phyloP scores from a whole-genome alignment of 2,113 vertebrate genomes.

The Protobothrops mucrosquamatus region DNA sequence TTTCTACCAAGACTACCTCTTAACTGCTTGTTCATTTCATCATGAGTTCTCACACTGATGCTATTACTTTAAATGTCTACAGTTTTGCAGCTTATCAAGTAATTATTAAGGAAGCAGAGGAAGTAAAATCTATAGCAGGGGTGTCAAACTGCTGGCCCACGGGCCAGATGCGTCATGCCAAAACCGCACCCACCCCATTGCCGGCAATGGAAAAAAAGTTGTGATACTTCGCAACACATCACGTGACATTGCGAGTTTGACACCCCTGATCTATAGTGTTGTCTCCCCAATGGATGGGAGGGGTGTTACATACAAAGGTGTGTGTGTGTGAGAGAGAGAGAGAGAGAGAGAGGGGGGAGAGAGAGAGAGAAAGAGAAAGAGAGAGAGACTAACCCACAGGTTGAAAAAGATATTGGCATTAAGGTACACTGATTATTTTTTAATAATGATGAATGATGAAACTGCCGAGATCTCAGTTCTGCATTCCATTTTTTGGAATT shows the following conservation, averaged over 20 bases:
- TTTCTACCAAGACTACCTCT: background rate
- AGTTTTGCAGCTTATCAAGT: background rate
- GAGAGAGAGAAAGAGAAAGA: no score
- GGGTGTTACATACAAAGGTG: background rate
- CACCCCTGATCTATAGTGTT: background rate
- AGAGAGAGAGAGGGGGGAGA: no score
- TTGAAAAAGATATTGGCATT: background rate
- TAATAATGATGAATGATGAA: background rate
- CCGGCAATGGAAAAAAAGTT: no score
- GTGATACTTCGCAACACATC: no score
- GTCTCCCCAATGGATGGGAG: background rate
- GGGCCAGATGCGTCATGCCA: no score
- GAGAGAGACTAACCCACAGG: background rate
- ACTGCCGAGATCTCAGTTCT: background rate
- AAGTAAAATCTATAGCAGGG: background rate
- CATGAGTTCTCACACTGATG: background rate
- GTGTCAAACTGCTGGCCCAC: no score
- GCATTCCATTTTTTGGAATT: background rate
- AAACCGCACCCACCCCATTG: no score
- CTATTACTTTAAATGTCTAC: conserved; percentile 31
- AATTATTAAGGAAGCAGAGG: background rate
- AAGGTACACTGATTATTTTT: background rate
- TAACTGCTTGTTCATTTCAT: background rate
- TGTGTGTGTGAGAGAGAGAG: background rate
- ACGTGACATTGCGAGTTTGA: no score